Percentiles rank a stretch among this genome's conserved stretches.
Evolutionary conservation across 2,797 vertebrate genomes (phyloP).

Genomic region (Sebastes itinus): DNA sequence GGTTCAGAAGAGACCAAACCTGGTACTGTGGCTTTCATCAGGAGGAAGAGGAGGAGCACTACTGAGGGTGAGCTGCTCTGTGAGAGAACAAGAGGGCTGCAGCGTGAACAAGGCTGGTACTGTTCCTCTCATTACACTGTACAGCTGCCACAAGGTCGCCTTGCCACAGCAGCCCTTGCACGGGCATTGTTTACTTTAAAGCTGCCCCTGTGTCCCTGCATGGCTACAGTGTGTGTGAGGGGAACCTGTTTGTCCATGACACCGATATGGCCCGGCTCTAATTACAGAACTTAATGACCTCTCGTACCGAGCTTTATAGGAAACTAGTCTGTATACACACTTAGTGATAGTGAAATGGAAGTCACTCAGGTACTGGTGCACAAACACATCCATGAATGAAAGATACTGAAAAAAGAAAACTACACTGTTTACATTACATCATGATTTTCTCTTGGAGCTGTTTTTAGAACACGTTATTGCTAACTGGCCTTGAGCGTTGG

Average conservation of each 20-base stretch:
- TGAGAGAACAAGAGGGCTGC: constrained; percentile 17
- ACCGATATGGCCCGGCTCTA: constrained; percentile 53
- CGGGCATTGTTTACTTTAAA: constrained; percentile 62
- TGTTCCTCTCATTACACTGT: constrained; percentile 47
- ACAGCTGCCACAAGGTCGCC: constrained; percentile 59
- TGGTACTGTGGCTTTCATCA: constrained; percentile 53
- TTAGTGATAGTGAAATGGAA: constrained; percentile 28
- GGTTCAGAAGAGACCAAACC: constrained; percentile 76
- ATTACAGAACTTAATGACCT: constrained; percentile 58
- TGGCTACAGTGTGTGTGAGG: constrained; percentile 33
- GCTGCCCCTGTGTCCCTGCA: constrained; percentile 33
- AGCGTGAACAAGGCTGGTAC: constrained; percentile 38
- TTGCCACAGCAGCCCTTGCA: constrained; percentile 39
- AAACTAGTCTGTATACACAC: constrained; percentile 14
- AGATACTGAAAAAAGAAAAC: background rate
- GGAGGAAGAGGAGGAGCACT: constrained; percentile 77
- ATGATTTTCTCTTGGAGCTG: background rate
- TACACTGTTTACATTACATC: background rate
- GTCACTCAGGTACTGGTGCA: background rate
- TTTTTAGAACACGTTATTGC: background rate
- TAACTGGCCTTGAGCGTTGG: constrained; percentile 18
- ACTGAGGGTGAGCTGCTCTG: constrained; percentile 74
- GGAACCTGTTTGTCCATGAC: constrained; percentile 56
- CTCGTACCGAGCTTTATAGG: constrained; percentile 22
- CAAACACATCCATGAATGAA: background rate